Evolutionary conservation across 2,113 vertebrate genomes (phyloP).

Genomic region (Pristiophorus japonicus): DNA sequence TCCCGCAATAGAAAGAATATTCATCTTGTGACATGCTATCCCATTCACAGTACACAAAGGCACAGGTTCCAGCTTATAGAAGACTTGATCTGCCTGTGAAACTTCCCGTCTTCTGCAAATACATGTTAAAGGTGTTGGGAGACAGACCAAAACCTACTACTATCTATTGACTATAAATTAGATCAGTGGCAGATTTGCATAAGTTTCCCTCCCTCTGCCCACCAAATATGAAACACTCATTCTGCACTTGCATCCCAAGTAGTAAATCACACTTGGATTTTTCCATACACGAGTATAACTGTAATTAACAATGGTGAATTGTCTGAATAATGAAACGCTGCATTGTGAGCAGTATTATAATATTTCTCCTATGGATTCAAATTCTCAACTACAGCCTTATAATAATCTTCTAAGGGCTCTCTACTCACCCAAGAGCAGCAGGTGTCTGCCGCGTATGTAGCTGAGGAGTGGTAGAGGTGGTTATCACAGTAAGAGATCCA

Average conservation of each 20-base stretch:
- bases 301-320: background rate
- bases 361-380: background rate
- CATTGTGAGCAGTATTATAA: background rate
- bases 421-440: slow-evolving; percentile 82
- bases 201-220: background rate
- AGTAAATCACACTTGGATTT: background rate
- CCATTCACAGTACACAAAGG: no score
- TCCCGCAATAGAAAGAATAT: background rate
- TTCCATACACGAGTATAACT: background rate
- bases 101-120: no score
- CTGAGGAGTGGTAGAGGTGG: slow-evolving; percentile 81
- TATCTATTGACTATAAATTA: background rate
- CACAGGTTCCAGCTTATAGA: no score
- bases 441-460: slow-evolving; percentile 89
- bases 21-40: background rate
- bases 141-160: no score
- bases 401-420: background rate
- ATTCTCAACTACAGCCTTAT: background rate
- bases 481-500: slow-evolving; percentile 73
- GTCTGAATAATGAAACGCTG: background rate
- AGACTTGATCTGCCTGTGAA: no score
- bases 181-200: background rate
- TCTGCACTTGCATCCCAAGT: background rate
- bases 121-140: no score
- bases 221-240: background rate